Evolutionary conservation across 1,140 invertebrate genomes (phyloP).

Genomic region (Magallana gigas): DNA sequence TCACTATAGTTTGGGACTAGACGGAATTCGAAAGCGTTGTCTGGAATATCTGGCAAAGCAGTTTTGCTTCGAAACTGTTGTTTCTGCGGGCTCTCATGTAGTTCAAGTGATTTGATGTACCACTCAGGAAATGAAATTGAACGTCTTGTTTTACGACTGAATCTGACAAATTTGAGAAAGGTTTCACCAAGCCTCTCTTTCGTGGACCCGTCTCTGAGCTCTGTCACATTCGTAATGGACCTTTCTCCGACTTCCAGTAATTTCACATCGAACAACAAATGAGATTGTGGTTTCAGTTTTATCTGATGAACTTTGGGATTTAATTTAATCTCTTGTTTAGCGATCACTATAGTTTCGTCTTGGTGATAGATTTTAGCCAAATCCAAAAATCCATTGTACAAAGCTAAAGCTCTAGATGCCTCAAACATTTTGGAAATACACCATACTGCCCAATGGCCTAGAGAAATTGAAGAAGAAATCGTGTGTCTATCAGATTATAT

Average conservation of each 20-base stretch:
- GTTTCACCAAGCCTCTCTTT: constrained; percentile 42
- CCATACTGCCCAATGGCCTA: constrained; percentile 53
- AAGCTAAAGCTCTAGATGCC: neutral
- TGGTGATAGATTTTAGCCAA: neutral
- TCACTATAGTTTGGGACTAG: constrained; percentile 23
- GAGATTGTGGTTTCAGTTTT: neutral
- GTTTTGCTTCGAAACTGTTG: neutral
- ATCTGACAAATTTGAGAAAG: constrained; percentile 40
- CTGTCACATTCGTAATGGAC: neutral
- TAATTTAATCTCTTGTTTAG: neutral
- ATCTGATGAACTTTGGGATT: neutral
- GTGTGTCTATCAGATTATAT: too few relatives aligned
- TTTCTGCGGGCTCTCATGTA: neutral
- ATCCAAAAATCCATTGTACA: constrained; percentile 23
- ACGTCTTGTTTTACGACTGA: constrained; percentile 42
- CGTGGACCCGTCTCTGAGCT: constrained; percentile 44
- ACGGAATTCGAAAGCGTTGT: constrained; percentile 27
- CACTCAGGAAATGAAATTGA: constrained; percentile 47
- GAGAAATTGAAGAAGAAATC: neutral
- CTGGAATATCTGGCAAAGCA: constrained; percentile 11
- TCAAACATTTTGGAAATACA: constrained; percentile 46
- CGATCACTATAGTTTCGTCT: neutral
- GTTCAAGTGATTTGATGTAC: constrained; percentile 34
- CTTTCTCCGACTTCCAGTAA: neutral
- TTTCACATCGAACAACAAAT: neutral